Conservation (phyloP, 2,113 vertebrate genomes). For the Phoenicopterus ruber region DNA sequence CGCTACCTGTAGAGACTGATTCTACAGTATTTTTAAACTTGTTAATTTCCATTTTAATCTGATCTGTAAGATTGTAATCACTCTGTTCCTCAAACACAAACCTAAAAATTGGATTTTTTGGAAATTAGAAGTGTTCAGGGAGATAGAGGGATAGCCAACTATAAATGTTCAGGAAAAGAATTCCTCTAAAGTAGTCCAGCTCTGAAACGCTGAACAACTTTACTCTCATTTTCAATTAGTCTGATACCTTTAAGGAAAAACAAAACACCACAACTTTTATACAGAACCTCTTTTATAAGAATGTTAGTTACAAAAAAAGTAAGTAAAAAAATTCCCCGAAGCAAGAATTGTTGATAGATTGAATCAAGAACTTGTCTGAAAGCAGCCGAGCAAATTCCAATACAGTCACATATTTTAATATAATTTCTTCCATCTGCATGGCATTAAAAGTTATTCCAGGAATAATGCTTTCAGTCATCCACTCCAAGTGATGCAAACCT, state of each 20-base stretch:
- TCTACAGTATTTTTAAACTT: neutral
- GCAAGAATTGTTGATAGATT: neutral
- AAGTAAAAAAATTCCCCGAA: neutral
- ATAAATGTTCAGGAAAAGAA: neutral
- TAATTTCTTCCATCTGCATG: neutral
- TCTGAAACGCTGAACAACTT: neutral
- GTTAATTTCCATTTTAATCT: neutral
- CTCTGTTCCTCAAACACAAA: neutral
- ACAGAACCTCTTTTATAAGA: neutral
- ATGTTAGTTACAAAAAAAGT: neutral
- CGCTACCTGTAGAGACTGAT: neutral
- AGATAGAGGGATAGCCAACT: neutral
- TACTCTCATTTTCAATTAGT: neutral
- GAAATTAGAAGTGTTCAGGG: neutral
- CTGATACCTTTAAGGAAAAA: neutral
- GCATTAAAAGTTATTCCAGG: neutral
- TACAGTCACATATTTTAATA: neutral
- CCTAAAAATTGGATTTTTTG: neutral
- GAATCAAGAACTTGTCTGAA: neutral
- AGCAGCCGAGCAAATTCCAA: neutral
- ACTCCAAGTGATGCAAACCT: slow-evolving; percentile 60
- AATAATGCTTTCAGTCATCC: slow-evolving; percentile 36
- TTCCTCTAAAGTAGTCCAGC: neutral
- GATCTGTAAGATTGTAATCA: neutral
- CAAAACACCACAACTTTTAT: neutral